These are phyloP conservation scores for Spatulosminthurus flaviceps DNA, from an alignment of 2,888 invertebrate species.

Conservation along the genomic window DNA sequence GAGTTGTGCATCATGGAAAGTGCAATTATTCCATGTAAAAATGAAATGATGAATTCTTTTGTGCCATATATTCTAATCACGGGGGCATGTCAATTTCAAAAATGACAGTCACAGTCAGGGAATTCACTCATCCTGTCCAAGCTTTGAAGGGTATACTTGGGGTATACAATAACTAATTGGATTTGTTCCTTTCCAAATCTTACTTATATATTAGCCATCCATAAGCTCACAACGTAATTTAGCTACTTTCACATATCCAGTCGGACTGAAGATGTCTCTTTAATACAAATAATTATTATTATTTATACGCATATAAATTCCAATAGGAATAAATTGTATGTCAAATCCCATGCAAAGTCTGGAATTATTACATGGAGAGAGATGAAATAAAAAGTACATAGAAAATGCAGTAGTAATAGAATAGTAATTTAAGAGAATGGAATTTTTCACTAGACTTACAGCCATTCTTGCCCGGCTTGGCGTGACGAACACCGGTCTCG, in stretches of 20 bases:
- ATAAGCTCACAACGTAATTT: no score
- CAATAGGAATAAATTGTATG: no score
- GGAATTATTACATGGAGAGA: no score
- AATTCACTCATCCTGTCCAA: not conserved
- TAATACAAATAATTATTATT: no score
- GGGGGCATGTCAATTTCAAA: not conserved
- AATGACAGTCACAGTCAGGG: not conserved
- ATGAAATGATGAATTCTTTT: not conserved
- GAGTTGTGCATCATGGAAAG: conserved; percentile 11
- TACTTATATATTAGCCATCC: no score
- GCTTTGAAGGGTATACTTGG: no score
- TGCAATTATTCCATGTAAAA: not conserved
- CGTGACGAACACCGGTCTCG: conserved; percentile 55
- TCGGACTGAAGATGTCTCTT: no score
- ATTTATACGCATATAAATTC: no score
- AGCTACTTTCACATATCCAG: no score
- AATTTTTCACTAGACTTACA: conserved; percentile 48
- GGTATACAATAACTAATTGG: no score
- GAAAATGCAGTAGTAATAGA: not conserved
- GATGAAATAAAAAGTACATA: not conserved
- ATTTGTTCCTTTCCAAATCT: no score
- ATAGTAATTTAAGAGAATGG: not conserved
- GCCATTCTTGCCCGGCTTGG: conserved; percentile 57
- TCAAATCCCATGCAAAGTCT: no score
- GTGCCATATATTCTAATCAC: not conserved